Evolutionary conservation across 2,797 vertebrate species (phyloP).

Genomic region (Naso thynnoides): DNA sequence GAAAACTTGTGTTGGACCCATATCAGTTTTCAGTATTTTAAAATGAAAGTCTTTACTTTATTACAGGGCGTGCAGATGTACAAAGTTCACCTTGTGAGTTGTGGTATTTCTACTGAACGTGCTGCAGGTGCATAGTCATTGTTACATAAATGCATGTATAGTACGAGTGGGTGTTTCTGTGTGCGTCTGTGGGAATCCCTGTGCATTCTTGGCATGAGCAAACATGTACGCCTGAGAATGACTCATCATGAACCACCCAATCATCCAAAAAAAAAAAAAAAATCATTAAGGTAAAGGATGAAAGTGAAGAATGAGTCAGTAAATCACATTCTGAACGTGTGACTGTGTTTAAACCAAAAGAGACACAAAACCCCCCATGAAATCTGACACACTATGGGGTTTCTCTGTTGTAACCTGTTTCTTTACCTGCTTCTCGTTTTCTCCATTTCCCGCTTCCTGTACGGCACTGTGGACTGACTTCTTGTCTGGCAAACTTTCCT

Average conservation of each 20-base stretch:
- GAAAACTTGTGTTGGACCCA: not conserved
- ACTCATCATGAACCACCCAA: conserved; percentile 61
- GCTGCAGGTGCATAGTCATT: not conserved
- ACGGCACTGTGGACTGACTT: not conserved
- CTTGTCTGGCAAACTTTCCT: not conserved
- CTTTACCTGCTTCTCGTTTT: conserved; percentile 24
- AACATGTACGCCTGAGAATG: conserved; percentile 41
- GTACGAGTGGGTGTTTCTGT: not conserved
- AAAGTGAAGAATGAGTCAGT: conserved; percentile 49
- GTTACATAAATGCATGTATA: conserved; percentile 11
- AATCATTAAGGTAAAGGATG: conserved; percentile 9
- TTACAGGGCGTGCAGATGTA: not conserved
- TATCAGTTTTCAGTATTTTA: not conserved
- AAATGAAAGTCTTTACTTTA: not conserved
- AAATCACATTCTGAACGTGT: conserved; percentile 20
- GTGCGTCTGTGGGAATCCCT: conserved; percentile 63
- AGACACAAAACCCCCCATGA: not conserved
- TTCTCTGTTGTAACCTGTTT: conserved; percentile 18
- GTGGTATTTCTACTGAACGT: not conserved
- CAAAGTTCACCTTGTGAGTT: not conserved
- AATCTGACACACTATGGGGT: not conserved
- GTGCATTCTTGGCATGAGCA: conserved; percentile 43
- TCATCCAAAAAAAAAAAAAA: not conserved
- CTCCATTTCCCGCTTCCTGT: conserved; percentile 35
- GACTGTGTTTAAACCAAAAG: conserved; percentile 21